Conservation (phyloP, 2,113 vertebrate species). For the Scalopus aquaticus region DNA sequence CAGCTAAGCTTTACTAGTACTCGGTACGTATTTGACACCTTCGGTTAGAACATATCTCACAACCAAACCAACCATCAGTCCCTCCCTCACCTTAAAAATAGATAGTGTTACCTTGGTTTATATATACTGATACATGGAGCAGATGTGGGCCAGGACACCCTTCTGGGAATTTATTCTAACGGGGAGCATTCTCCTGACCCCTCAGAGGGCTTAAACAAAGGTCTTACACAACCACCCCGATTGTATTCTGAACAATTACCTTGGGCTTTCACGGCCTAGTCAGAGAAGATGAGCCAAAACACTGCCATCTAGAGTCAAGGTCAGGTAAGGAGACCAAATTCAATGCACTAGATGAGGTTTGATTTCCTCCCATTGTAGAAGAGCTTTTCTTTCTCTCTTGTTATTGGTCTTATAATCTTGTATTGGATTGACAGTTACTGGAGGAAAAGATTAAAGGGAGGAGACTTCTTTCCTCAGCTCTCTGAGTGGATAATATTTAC, state of each 20-base stretch:
- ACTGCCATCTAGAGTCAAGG: background rate
- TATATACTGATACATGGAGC: no score
- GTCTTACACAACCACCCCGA: no score
- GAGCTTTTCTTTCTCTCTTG: background rate
- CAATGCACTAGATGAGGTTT: fast-evolving
- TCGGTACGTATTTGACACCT: background rate
- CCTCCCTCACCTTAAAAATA: background rate
- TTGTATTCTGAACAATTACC: fast-evolving
- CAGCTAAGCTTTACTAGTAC: background rate
- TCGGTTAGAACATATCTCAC: background rate
- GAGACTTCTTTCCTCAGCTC: background rate
- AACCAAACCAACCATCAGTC: background rate
- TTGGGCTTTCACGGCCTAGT: no score
- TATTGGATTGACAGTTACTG: background rate
- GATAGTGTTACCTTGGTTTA: background rate
- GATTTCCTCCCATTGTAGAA: background rate
- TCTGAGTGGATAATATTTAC: background rate
- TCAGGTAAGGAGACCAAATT: background rate
- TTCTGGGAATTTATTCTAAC: background rate
- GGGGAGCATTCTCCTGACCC: background rate
- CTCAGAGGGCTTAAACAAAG: background rate
- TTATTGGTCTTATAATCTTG: background rate
- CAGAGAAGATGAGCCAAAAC: background rate
- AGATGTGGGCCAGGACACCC: background rate
- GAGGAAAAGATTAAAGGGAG: background rate